Evolutionary conservation across 2,888 invertebrate genomes (phyloP).

Genomic region (Rhyacophila evoluta): DNA sequence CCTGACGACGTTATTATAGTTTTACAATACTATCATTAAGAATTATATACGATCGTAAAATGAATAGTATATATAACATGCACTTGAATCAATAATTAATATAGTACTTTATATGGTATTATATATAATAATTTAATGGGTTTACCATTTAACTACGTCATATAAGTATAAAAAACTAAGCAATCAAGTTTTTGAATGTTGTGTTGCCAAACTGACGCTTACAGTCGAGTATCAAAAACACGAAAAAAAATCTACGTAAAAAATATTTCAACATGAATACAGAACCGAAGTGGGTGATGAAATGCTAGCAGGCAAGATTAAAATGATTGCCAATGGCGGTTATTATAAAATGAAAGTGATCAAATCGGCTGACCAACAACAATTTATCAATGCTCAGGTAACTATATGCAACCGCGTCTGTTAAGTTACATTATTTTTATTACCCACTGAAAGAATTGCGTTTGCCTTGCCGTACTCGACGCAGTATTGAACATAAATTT

Average conservation of each 20-base stretch:
- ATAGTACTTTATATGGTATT: too few species aligned
- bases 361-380: not conserved
- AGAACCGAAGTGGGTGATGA: conserved; percentile 4
- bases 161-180: not conserved
- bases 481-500: too few species aligned
- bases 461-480: too few species aligned
- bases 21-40: too few species aligned
- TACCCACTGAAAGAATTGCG: too few species aligned
- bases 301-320: not conserved
- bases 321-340: not conserved
- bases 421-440: too few species aligned
- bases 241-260: not conserved
- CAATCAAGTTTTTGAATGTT: not conserved
- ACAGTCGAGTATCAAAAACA: not conserved
- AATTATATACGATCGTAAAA: too few species aligned
- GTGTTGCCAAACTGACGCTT: not conserved
- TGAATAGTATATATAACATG: too few species aligned
- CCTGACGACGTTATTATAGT: too few species aligned
- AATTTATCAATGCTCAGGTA: not conserved
- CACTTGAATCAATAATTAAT: too few species aligned
- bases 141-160: not conserved
- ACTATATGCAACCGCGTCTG: not conserved
- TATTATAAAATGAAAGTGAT: conserved; percentile 19
- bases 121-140: too few species aligned
- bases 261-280: conserved; percentile 3